Evolutionary conservation across 2,888 invertebrate genomes (phyloP).

Genomic region (Drepana falcataria): DNA sequence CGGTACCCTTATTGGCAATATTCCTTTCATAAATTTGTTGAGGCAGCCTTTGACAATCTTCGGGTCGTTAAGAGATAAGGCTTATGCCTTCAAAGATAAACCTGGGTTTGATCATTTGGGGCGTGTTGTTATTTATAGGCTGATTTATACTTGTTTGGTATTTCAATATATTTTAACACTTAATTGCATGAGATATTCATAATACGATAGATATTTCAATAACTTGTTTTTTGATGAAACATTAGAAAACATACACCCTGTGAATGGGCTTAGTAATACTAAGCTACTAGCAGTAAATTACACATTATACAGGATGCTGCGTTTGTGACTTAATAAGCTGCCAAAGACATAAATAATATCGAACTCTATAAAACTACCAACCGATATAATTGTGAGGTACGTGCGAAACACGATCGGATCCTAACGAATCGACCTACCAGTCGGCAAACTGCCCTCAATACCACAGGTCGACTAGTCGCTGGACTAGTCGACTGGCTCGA

Average conservation of each 20-base stretch:
- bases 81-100: conserved; percentile 36
- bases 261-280: no score
- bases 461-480: conserved; percentile 17
- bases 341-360: not conserved
- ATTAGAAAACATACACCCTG: no score
- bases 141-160: conserved; percentile 3
- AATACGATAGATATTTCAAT: no score
- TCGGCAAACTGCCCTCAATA: conserved; percentile 7
- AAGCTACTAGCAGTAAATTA: no score
- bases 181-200: no score
- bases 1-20: conserved; percentile 76
- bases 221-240: no score
- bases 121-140: conserved; percentile 4
- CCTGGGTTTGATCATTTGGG: conserved; percentile 27
- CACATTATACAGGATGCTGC: no score
- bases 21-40: conserved; percentile 79
- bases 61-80: conserved; percentile 62
- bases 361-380: not conserved
- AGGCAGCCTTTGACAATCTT: conserved; percentile 65
- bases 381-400: not conserved
- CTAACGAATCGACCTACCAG: not conserved
- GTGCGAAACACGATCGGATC: not conserved
- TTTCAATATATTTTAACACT: not conserved
- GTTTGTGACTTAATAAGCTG: no score
- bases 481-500: conserved; percentile 32